A percentile compares a stretch with the other conserved stretches of the same genome.
Evolutionary conservation across 92 coral and sea anemone genomes (phyloP).

Genomic region (Pocillopora meandrina): DNA sequence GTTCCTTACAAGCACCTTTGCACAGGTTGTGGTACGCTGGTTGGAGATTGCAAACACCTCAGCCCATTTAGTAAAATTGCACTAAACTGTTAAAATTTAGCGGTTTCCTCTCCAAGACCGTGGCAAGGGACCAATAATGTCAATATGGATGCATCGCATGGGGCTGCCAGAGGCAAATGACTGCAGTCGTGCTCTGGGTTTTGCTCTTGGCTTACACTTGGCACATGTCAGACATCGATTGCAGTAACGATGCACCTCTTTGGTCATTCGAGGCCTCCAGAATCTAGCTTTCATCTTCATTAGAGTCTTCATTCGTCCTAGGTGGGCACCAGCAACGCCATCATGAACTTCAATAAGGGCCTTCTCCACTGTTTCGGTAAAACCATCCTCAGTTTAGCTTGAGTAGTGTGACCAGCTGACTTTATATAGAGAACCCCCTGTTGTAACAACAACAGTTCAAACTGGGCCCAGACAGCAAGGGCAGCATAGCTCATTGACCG

Average conservation of each 20-base stretch:
- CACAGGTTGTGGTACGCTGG: conserved; percentile 38
- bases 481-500: too few species aligned
- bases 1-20: too few species aligned
- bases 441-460: too few species aligned
- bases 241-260: conserved; percentile 38
- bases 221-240: not conserved
- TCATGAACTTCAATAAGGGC: too few species aligned
- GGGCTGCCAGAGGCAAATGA: conserved; percentile 13
- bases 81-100: conserved; percentile 34
- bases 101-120: conserved; percentile 39
- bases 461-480: too few species aligned
- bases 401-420: too few species aligned
- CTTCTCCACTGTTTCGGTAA: too few species aligned
- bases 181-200: too few species aligned
- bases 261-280: conserved; percentile 2
- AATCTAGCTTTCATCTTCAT: conserved; percentile 32
- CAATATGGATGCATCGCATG: conserved; percentile 53
- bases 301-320: conserved; percentile 37
- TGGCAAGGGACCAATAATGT: conserved; percentile 56
- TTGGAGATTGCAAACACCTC: conserved; percentile 17
- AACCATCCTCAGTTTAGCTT: too few species aligned
- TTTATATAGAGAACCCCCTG: too few species aligned
- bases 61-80: conserved; percentile 53
- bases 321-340: conserved; percentile 43
- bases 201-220: too few species aligned